Conservation (phyloP, 2,888 invertebrate species). For the Actias luna region DNA sequence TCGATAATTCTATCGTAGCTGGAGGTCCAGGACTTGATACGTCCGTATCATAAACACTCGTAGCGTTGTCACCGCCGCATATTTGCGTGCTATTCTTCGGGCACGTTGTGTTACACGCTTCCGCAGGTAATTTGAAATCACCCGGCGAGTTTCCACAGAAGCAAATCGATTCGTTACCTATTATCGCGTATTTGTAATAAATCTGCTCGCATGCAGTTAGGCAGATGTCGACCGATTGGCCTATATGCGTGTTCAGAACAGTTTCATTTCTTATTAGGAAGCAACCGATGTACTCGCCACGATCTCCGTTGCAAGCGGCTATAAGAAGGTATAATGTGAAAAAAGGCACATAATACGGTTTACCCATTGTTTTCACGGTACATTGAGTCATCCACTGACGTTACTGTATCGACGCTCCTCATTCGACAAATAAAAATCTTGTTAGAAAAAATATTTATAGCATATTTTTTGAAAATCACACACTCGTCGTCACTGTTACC, state of each 20-base stretch:
- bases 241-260: slow-evolving; percentile 69
- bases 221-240: slow-evolving; percentile 73
- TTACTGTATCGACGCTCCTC: slow-evolving; percentile 32
- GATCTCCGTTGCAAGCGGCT: slow-evolving; percentile 45
- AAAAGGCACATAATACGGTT: slow-evolving; percentile 36
- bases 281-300: slow-evolving; percentile 72
- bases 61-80: slow-evolving; percentile 86
- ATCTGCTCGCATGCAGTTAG: slow-evolving; percentile 72
- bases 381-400: slow-evolving; percentile 51
- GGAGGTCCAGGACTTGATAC: slow-evolving; percentile 87
- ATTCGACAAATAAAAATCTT: slow-evolving; percentile 21
- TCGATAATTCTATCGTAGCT: slow-evolving; percentile 78
- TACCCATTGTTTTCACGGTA: slow-evolving; percentile 57
- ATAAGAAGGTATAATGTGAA: slow-evolving; percentile 38
- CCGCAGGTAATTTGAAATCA: slow-evolving; percentile 62
- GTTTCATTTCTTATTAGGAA: slow-evolving; percentile 58
- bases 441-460: slow-evolving; percentile 15
- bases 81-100: slow-evolving; percentile 81
- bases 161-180: slow-evolving; percentile 70
- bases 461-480: background rate
- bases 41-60: slow-evolving; percentile 86
- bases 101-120: slow-evolving; percentile 82
- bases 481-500: background rate
- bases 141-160: slow-evolving; percentile 72
- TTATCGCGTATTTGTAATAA: slow-evolving; percentile 70